Conservation (phyloP, 2,888 invertebrate genomes). For the Sceliomorpha sp. region DNA sequence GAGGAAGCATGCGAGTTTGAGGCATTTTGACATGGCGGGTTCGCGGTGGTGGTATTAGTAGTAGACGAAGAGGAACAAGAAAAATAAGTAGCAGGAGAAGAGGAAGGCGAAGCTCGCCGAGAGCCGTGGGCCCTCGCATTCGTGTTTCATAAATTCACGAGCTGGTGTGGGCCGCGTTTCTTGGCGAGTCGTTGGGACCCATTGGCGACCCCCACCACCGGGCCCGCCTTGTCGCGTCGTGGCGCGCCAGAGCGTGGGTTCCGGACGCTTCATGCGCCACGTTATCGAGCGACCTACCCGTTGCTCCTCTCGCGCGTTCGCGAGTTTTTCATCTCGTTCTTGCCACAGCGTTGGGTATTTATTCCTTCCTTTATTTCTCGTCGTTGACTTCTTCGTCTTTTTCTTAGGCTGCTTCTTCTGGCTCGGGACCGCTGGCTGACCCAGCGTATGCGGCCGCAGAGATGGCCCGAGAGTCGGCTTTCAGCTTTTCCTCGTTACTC, state of each 20-base stretch:
- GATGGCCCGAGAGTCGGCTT: slow-evolving; percentile 63
- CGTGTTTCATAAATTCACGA: slow-evolving; percentile 71
- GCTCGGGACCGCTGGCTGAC: no score
- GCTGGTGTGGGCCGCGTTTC: slow-evolving; percentile 63
- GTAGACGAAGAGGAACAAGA: no score
- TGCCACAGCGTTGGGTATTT: no score
- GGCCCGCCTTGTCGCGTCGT: slow-evolving; percentile 68
- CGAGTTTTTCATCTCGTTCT: no score
- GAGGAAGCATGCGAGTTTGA: slow-evolving; percentile 48
- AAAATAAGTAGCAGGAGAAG: no score
- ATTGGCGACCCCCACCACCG: slow-evolving; percentile 55
- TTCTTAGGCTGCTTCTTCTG: no score
- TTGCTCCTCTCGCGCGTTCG: slow-evolving; percentile 64
- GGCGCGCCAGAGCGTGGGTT: slow-evolving; percentile 70
- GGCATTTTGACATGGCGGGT: no score
- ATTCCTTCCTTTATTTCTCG: slow-evolving; percentile 2
- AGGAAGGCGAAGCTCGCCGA: slow-evolving; percentile 16
- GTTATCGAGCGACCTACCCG: slow-evolving; percentile 68
- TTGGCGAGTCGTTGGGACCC: slow-evolving; percentile 54
- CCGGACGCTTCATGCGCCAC: slow-evolving; percentile 71
- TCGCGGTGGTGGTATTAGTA: slow-evolving; percentile 46
- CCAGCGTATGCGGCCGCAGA: no score
- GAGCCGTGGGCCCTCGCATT: slow-evolving; percentile 61
- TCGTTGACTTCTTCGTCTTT: no score
- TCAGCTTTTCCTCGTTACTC: slow-evolving; percentile 70